Conservation (phyloP, 2,888 invertebrate species). For the Cinara cedri region DNA sequence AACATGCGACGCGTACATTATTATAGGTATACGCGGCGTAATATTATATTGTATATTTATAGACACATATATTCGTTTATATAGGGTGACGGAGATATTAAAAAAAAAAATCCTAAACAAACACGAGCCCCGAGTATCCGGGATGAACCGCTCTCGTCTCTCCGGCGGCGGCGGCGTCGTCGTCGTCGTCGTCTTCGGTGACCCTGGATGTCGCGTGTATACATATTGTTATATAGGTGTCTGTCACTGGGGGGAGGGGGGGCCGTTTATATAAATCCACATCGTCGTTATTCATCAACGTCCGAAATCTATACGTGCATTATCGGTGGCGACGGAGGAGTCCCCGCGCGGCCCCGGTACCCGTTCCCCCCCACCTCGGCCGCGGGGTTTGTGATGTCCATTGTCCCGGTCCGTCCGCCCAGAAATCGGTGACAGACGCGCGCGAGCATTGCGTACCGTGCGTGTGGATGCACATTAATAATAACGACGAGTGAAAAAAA, state of each 20-base stretch:
- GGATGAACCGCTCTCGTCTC: background rate
- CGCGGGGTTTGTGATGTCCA: constrained; percentile 20
- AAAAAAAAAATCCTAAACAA: constrained; percentile 43
- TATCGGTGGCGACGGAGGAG: constrained; percentile 1
- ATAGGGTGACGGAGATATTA: no score
- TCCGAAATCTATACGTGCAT: constrained; percentile 44
- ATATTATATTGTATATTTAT: no score
- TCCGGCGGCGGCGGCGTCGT: constrained; percentile 3
- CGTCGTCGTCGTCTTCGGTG: background rate
- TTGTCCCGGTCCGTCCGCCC: constrained; percentile 39
- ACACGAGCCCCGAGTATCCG: constrained; percentile 16
- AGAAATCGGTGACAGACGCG: constrained; percentile 54
- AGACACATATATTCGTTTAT: no score
- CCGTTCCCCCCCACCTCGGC: no score
- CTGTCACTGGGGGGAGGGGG: constrained; percentile 34
- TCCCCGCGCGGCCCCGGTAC: background rate
- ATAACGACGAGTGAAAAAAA: constrained; percentile 17
- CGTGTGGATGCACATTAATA: constrained; percentile 51
- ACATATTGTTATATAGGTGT: constrained; percentile 18
- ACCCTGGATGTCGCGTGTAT: constrained; percentile 40
- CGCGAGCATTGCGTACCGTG: background rate
- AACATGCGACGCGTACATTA: no score
- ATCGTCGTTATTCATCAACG: constrained; percentile 55
- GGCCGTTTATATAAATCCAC: constrained; percentile 32
- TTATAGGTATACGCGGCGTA: no score